A percentile compares a stretch with the other conserved stretches of the same genome.
These are phyloP conservation scores for Helobdella robusta DNA, from an alignment of 2,888 invertebrate genomes.

Conservation along the genomic window DNA sequence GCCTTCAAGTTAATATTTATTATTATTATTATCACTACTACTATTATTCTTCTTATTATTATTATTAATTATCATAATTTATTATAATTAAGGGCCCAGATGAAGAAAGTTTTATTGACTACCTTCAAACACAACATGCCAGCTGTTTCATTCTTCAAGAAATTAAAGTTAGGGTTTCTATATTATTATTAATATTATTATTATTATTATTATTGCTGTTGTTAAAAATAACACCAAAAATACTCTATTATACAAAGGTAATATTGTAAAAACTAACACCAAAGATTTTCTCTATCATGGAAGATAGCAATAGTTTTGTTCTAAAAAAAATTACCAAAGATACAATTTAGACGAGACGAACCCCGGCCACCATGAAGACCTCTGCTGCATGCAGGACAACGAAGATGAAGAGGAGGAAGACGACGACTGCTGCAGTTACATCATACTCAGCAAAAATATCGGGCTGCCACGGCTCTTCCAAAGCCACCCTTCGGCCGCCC, in stretches of 20 bases:
- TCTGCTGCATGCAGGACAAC: conserved; percentile 51
- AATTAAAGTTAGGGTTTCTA: conserved; percentile 59
- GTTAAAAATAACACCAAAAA: not conserved
- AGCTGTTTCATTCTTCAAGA: conserved; percentile 64
- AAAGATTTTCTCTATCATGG: not conserved
- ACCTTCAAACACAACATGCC: conserved; percentile 68
- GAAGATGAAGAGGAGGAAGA: conserved; percentile 46
- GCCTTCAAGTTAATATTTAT: conserved; percentile 55
- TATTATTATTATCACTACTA: too few relatives aligned
- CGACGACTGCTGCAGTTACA: conserved; percentile 54
- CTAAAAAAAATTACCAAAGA: conserved; percentile 51
- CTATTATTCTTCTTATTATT: too few relatives aligned
- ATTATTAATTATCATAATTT: too few relatives aligned
- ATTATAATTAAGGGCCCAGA: conserved; percentile 58
- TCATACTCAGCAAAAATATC: conserved; percentile 56
- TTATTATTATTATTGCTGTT: conserved; percentile 6
- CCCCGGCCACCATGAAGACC: too few relatives aligned
- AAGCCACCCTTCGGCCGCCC: not conserved
- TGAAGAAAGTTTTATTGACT: conserved; percentile 73
- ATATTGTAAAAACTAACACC: not conserved
- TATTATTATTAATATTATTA: not conserved
- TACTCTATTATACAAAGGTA: not conserved
- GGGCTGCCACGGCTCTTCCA: not conserved
- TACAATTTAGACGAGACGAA: conserved; percentile 62
- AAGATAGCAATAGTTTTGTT: not conserved